Evolutionary conservation across 1,140 invertebrate species (phyloP), one percentile per base, ranked within the genome.

Genomic region (Drosophila mayri): DNA sequence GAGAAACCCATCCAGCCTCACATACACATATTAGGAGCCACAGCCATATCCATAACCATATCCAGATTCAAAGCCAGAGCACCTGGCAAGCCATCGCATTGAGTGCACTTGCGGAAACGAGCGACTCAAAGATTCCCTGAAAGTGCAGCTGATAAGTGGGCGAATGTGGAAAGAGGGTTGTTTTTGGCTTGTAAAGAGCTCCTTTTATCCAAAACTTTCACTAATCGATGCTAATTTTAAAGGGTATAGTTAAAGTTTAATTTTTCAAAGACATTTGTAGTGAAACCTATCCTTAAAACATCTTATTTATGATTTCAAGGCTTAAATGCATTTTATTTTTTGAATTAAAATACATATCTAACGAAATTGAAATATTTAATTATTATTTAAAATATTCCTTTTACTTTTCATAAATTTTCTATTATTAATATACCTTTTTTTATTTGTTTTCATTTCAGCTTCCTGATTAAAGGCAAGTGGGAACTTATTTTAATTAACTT

Each of bases 91-190:
- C 41, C 67, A 60, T 72, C 70, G 38, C 44, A 72, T 60, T 72
- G 67, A 72, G 57, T 73, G 70, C 70, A 73, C 70, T 72, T 46
- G 66, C 16, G 49, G 54, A 50, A 47, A 57, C 55, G 70, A 59
- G 38, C 66, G 38, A 54, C 38, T 35, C 66, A 46, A 54, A 50
- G 66, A 68, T 67, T 64, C 66, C 46, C 47, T 70, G 11, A 71
- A 49, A 59, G 43, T 58, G 65, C 65, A 58, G 65, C 43, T 41
- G 37, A 38, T 41, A 71, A 71, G 52, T 59, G 65, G 32, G 40
- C 16, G 4, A 52, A n/a, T 68, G 65, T 59, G 49, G n/a, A 37
- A 59, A 72, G 12, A n/a, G 22, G 35, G 37, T 28, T 38, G 8
- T 28, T 35, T 4, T 20, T 41, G n/a, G 20, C 6, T n/a, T 9